Evolutionary conservation across 2,888 invertebrate genomes (phyloP), one percentile per base, ranked within the genome.

Genomic region (Epirrhoe alternata): DNA sequence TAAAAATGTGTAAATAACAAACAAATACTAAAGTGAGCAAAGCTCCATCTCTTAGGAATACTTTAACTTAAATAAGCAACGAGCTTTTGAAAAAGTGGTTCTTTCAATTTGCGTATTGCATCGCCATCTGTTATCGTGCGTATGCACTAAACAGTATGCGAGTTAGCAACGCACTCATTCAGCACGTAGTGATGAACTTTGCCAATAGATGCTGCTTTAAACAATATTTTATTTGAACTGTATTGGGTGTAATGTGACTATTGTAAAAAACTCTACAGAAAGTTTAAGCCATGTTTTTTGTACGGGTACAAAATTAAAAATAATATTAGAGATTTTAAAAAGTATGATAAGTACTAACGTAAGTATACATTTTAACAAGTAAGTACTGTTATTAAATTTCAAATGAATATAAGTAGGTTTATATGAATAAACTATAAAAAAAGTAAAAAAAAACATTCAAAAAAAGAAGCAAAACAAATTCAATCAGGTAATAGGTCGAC

Each of bases 51-150:
- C 76, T 86, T 80, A 83, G 74, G 12, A 16, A 30, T 8, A 45
- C 50, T 60, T 56, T 70, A 80, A 86, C 79, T 85, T 81, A 87
- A 61, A 64, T 78, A 74, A 71, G 73, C 65, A 68, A 64, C 38
- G 70, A 71, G 74, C 67, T 64, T 38, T 35, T 55, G 55, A 65
- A 70, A 47, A 71, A 35, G 5, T 16, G 30, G 62, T 65, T 60
- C 62, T 61, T 67, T 49, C 64, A 57, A 66, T 74, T 62, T 60
- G 66, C 66, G 52, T 65, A 49, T 72, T 79, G 78, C 80, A 83
- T 80, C 82, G 88, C 92, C 92, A 92, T 92, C 92, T 93, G 78
- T 89, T 84, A 75, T 75, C 70, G 74, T 79, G 75, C 76, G 80
- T 77, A 77, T 79, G 86, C 86, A 90, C 83, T 83, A 83, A 77